Evolutionary conservation across 2,797 vertebrate species (phyloP).

Genomic region (Malacoraja senta): DNA sequence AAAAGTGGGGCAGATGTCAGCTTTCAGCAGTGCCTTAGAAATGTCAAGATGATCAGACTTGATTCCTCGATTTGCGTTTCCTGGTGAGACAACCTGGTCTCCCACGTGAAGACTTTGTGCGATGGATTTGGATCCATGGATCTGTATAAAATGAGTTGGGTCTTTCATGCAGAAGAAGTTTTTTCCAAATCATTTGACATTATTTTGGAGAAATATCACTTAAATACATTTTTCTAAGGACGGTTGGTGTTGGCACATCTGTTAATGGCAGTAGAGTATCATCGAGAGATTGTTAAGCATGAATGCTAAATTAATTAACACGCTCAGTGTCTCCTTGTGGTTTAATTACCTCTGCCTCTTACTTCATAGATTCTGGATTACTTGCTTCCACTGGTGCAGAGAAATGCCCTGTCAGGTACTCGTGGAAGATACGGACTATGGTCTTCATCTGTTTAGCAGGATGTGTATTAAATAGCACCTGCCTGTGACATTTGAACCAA

Average conservation of each 20-base stretch:
- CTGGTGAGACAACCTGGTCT: neutral
- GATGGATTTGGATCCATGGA: neutral
- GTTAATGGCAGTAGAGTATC: conserved; percentile 2
- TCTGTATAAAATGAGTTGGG: neutral
- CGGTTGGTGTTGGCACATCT: neutral
- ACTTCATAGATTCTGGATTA: neutral
- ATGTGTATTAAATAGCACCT: neutral
- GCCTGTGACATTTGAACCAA: neutral
- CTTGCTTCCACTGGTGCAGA: neutral
- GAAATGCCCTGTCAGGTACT: neutral
- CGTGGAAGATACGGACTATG: neutral
- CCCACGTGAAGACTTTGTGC: neutral
- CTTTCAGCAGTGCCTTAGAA: neutral
- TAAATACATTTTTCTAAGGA: neutral
- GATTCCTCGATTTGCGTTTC: neutral
- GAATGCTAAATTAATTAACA: neutral
- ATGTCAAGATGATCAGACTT: neutral
- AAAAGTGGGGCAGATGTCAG: neutral
- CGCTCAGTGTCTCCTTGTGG: neutral
- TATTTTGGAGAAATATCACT: no score
- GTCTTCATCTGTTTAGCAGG: neutral
- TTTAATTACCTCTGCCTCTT: conserved; percentile 8
- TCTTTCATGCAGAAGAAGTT: neutral
- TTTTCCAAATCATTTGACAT: no score
- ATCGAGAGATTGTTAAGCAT: neutral